A percentile compares a stretch with the other conserved stretches of the same genome.
phyloP scores from a whole-genome alignment of 2,113 vertebrate species.

The Aspiorhynchus laticeps region DNA sequence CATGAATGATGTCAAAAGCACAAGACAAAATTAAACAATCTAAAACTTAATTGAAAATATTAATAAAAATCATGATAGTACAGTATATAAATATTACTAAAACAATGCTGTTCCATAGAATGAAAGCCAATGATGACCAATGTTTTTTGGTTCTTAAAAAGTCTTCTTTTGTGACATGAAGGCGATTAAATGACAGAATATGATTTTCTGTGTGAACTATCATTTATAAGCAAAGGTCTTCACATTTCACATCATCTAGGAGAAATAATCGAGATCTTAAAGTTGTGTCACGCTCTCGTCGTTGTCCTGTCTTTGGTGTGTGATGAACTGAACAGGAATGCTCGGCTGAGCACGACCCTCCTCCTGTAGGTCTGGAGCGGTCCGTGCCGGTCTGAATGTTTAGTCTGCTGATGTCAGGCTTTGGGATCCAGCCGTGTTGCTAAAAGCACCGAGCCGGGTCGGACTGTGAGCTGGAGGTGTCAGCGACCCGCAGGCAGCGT shows the following conservation, averaged over 20 bases:
- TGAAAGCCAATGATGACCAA: background rate
- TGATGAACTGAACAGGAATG: slow-evolving; percentile 21
- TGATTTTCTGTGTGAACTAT: background rate
- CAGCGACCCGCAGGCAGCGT: slow-evolving; percentile 32
- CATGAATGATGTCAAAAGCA: background rate
- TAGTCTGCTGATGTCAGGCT: slow-evolving; percentile 41
- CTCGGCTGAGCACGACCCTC: slow-evolving; percentile 4
- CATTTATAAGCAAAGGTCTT: background rate
- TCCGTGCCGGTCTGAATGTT: slow-evolving; percentile 19
- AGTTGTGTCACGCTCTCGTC: background rate
- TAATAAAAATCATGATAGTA: background rate
- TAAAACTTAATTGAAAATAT: background rate
- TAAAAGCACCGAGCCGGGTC: slow-evolving; percentile 42
- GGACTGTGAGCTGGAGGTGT: slow-evolving; percentile 42
- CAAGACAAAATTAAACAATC: no score
- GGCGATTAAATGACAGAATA: background rate
- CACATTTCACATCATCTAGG: background rate
- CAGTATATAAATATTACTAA: background rate
- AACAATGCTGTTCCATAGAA: background rate
- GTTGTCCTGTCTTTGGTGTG: slow-evolving; percentile 28
- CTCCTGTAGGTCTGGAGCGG: background rate
- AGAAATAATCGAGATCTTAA: background rate
- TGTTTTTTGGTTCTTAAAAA: background rate
- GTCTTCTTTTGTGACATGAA: background rate
- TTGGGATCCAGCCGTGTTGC: background rate